Percentiles rank a stretch among this genome's conserved stretches.
Conservation (phyloP, 1,140 invertebrate genomes). For the Cherax destructor region DNA sequence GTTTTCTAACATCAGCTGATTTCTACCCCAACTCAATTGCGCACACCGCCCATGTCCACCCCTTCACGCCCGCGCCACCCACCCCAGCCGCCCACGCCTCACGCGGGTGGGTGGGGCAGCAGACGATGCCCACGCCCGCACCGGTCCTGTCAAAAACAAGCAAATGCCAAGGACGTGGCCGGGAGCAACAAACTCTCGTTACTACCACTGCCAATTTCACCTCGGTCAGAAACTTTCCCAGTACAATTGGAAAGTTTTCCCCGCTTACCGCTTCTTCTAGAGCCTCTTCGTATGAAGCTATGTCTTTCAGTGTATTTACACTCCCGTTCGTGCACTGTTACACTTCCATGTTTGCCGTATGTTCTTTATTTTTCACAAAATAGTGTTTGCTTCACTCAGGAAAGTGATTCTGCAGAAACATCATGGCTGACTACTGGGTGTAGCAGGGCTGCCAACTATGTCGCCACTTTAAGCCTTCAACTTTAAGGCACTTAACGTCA, state of each 20-base stretch:
- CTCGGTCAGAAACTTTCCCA: slow-evolving; percentile 38
- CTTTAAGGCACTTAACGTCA: not conserved
- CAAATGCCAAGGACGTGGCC: slow-evolving; percentile 53
- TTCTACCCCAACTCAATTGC: not conserved
- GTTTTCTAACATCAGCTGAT: slow-evolving; percentile 57
- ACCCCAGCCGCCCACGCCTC: no score
- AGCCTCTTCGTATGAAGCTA: slow-evolving; percentile 33
- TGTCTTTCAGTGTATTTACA: not conserved
- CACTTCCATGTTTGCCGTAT: slow-evolving; percentile 35
- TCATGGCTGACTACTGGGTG: slow-evolving; percentile 66
- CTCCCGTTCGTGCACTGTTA: slow-evolving; percentile 47
- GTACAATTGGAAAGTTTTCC: slow-evolving; percentile 15
- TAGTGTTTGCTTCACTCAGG: slow-evolving; percentile 51
- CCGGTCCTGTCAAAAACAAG: slow-evolving; percentile 55
- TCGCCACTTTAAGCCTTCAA: not conserved
- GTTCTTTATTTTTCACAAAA: slow-evolving; percentile 27
- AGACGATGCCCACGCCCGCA: not conserved
- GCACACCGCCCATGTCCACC: not conserved
- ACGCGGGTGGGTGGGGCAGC: not conserved
- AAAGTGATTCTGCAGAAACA: slow-evolving; percentile 62
- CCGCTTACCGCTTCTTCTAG: slow-evolving; percentile 48
- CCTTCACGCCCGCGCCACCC: no score
- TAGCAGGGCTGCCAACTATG: slow-evolving; percentile 51
- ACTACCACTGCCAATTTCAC: slow-evolving; percentile 22
- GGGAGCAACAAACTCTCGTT: slow-evolving; percentile 49